A percentile compares a stretch with the other conserved stretches of the same genome.
These are phyloP conservation scores for Hoplostethus atlanticus DNA, from an alignment of 2,797 vertebrate genomes.

Conservation along the genomic window DNA sequence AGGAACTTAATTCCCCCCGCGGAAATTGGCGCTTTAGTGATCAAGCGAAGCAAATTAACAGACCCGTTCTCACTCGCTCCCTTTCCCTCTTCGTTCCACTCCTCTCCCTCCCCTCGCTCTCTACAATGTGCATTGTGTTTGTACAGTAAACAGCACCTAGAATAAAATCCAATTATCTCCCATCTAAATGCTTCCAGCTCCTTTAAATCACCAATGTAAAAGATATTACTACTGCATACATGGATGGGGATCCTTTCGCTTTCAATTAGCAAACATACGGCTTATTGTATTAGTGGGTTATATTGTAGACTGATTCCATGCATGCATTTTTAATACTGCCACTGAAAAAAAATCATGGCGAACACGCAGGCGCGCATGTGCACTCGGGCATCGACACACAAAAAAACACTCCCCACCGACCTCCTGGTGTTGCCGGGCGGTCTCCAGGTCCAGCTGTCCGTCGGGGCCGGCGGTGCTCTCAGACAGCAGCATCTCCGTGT, in stretches of 20 bases:
- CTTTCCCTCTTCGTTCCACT: slow-evolving; percentile 37
- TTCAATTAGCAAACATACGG: slow-evolving; percentile 24
- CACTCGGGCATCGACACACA: background rate
- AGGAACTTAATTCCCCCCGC: slow-evolving; percentile 21
- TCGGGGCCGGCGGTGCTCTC: slow-evolving; percentile 78
- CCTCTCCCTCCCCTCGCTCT: slow-evolving; percentile 21
- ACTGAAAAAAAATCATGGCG: background rate
- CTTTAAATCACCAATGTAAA: slow-evolving; percentile 30
- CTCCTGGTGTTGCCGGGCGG: slow-evolving; percentile 87
- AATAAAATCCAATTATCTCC: slow-evolving; percentile 54
- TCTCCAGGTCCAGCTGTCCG: slow-evolving; percentile 85
- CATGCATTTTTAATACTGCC: background rate
- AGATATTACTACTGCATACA: slow-evolving; percentile 20
- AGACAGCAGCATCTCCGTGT: slow-evolving; percentile 87
- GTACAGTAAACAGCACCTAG: slow-evolving; percentile 4
- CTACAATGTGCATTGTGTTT: slow-evolving; percentile 40
- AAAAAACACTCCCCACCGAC: slow-evolving; percentile 73
- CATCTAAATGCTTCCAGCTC: slow-evolving; percentile 30
- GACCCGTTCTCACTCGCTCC: background rate
- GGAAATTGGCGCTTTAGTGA: slow-evolving; percentile 44
- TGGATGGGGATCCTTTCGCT: slow-evolving; percentile 28
- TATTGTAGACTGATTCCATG: background rate
- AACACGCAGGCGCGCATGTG: background rate
- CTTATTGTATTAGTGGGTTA: slow-evolving; percentile 17
- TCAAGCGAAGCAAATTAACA: slow-evolving; percentile 55